Conservation (phyloP, 2,888 invertebrate species). For the Rhopalosiphum nymphaeae region DNA sequence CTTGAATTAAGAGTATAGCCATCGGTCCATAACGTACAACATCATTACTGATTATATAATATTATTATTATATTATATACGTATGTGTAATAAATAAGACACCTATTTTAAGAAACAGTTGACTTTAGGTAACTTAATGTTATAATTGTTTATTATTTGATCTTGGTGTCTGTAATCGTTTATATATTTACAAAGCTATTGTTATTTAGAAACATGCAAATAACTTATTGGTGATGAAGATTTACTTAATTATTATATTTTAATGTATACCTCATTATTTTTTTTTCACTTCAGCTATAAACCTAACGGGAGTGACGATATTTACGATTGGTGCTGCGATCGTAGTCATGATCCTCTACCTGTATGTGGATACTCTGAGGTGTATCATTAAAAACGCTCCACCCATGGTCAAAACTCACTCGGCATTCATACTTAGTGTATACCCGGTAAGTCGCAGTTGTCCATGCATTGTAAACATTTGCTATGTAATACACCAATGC, state of each 20-base stretch:
- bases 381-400: constrained; percentile 74
- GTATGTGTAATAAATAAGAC: background rate
- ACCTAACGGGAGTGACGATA: constrained; percentile 74
- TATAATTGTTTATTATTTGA: background rate
- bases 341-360: constrained; percentile 72
- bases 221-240: background rate
- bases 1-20: background rate
- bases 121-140: background rate
- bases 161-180: background rate
- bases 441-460: constrained; percentile 75
- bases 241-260: background rate
- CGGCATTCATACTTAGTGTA: constrained; percentile 75
- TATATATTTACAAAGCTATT: background rate
- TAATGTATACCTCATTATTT: constrained; percentile 60
- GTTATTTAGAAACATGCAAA: background rate
- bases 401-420: constrained; percentile 73
- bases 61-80: background rate
- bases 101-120: background rate
- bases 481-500: background rate
- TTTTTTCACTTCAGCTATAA: constrained; percentile 72
- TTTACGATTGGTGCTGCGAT: constrained; percentile 73
- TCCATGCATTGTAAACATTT: background rate
- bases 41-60: background rate
- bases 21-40: background rate
- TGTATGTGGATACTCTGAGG: constrained; percentile 74